Evolutionary conservation across 2,113 vertebrate species (phyloP).

Genomic region (Pyxicephalus adspersus): DNA sequence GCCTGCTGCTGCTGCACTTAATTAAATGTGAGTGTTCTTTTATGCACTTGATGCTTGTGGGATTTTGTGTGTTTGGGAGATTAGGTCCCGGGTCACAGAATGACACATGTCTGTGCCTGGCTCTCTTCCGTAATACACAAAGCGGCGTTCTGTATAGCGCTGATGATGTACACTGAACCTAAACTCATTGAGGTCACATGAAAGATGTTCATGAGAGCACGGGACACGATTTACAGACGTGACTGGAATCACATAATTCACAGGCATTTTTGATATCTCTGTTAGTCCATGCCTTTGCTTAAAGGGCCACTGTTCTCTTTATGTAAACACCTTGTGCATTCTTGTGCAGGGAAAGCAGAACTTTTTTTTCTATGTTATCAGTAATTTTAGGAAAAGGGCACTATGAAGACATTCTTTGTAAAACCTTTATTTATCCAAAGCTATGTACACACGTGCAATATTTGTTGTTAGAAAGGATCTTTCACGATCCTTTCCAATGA

Average conservation of each 20-base stretch:
- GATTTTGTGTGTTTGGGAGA: not conserved
- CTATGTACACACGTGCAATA: no score
- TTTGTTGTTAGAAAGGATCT: no score
- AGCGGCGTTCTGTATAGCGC: not conserved
- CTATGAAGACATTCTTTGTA: no score
- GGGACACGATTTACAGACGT: not conserved
- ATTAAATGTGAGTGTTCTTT: conserved; percentile 15
- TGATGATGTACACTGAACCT: conserved; percentile 51
- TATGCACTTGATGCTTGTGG: not conserved
- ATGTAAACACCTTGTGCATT: no score
- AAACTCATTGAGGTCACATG: conserved; percentile 49
- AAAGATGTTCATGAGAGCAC: conserved; percentile 33
- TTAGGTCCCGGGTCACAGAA: conserved; percentile 9
- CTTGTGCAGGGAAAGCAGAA: no score
- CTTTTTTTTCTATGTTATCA: no score
- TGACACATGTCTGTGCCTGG: conserved; percentile 9
- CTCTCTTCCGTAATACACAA: not conserved
- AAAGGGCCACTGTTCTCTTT: no score
- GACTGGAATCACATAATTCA: not conserved
- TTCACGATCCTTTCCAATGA: no score
- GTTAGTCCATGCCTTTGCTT: no score
- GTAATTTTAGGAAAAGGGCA: no score
- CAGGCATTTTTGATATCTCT: not conserved
- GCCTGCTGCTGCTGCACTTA: conserved; percentile 12
- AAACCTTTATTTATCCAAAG: no score